Evolutionary conservation across 2,797 vertebrate species (phyloP).

Genomic region (Oceanodroma leucorhoa): DNA sequence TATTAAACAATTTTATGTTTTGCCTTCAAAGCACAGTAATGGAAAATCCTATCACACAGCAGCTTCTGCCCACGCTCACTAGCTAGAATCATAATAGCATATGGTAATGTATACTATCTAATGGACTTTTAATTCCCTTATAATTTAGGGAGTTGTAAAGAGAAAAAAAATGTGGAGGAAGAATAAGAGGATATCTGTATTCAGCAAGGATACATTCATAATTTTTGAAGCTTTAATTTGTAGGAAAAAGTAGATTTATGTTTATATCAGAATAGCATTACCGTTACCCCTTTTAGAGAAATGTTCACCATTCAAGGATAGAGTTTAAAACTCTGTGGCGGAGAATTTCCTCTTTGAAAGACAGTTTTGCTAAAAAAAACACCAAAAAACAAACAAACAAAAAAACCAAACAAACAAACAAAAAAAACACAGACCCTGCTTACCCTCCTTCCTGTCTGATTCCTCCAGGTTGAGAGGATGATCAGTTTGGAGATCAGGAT

Average conservation of each 20-base stretch:
- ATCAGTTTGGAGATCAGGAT: not conserved
- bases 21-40: slow-evolving; percentile 35
- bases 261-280: not conserved
- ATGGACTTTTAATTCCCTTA: slow-evolving; percentile 54
- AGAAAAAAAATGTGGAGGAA: slow-evolving; percentile 17
- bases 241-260: not conserved
- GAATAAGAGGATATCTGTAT: slow-evolving; percentile 21
- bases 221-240: slow-evolving; percentile 49
- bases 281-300: not conserved
- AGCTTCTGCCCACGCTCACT: slow-evolving; percentile 4
- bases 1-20: slow-evolving; percentile 34
- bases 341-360: not conserved
- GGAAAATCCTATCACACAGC: slow-evolving; percentile 16
- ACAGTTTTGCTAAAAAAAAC: not conserved
- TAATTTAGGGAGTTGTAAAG: slow-evolving; percentile 59
- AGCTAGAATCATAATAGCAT: slow-evolving; percentile 27
- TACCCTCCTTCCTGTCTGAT: not conserved
- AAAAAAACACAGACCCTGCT: not conserved
- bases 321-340: not conserved
- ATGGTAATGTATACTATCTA: slow-evolving; percentile 43
- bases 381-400: not conserved
- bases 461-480: not conserved
- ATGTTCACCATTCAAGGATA: not conserved
- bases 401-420: not conserved
- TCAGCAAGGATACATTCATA: slow-evolving; percentile 27